phyloP scores from a whole-genome alignment of 2,797 vertebrate genomes.

The Poeciliopsis presidionis region DNA sequence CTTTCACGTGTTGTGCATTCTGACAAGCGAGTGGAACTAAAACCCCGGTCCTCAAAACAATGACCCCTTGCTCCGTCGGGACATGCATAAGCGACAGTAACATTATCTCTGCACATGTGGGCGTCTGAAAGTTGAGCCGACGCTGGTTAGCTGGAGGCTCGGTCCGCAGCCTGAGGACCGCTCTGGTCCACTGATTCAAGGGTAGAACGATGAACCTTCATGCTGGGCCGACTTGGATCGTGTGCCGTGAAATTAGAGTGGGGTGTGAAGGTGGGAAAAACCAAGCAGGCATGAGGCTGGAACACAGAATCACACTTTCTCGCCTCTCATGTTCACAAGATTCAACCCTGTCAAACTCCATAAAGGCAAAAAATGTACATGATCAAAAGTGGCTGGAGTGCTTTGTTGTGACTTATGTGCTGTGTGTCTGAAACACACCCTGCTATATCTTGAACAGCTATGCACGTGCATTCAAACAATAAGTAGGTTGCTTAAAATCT shows the following conservation, averaged over 20 bases:
- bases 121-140: constrained; percentile 39
- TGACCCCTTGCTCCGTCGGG: constrained; percentile 51
- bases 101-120: constrained; percentile 68
- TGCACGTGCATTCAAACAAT: constrained; percentile 13
- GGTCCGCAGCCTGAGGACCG: constrained; percentile 57
- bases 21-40: constrained; percentile 78
- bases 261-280: constrained; percentile 77
- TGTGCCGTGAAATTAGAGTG: constrained; percentile 71
- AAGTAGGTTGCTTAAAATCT: constrained; percentile 16
- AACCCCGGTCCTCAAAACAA: constrained; percentile 66
- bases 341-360: constrained; percentile 62
- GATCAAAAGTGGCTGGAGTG: constrained; percentile 45
- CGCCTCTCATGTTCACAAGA: constrained; percentile 41
- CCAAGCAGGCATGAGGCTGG: constrained; percentile 71
- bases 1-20: constrained; percentile 58
- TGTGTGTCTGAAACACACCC: constrained; percentile 30
- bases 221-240: constrained; percentile 47
- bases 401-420: constrained; percentile 59
- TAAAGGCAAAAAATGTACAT: constrained; percentile 55
- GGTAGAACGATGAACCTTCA: constrained; percentile 59
- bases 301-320: constrained; percentile 54
- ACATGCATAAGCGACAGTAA: constrained; percentile 67
- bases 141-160: constrained; percentile 53
- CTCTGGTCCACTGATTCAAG: constrained; percentile 73
- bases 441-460: constrained; percentile 35